Percentiles rank a stretch among this genome's conserved stretches.
These are phyloP conservation scores for Pogonomyrmex californicus DNA, from an alignment of 1,140 invertebrate genomes.

Conservation along the genomic window DNA sequence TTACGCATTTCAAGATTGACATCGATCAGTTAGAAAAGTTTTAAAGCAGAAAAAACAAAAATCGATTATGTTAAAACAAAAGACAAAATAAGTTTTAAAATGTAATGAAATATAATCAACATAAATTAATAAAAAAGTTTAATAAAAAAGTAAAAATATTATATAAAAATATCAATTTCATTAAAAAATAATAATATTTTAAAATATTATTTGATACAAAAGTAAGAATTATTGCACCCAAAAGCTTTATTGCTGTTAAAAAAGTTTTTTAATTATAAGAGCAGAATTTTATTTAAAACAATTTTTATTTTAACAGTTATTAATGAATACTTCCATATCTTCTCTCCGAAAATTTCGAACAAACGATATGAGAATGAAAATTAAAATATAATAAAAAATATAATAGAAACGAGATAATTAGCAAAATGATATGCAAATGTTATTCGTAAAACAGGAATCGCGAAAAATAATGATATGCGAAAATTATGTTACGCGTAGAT, in stretches of 20 bases:
- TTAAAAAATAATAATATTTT: background rate
- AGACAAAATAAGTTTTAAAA: background rate
- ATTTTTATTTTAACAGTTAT: background rate
- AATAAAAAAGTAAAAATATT: background rate
- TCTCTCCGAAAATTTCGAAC: background rate
- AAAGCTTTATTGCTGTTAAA: background rate
- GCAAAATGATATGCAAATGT: background rate
- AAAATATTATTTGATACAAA: slow-evolving; percentile 6
- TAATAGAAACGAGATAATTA: background rate
- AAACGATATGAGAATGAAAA: background rate
- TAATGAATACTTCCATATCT: background rate
- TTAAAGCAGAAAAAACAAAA: background rate
- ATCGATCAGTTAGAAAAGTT: background rate
- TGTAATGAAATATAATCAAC: background rate
- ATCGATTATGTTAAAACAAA: background rate
- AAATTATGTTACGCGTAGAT: background rate
- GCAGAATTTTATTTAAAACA: background rate
- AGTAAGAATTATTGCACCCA: background rate
- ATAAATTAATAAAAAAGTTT: too few species aligned
- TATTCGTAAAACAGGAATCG: background rate
- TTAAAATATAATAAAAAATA: background rate
- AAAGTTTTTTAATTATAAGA: background rate
- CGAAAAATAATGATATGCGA: background rate
- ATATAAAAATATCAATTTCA: background rate
- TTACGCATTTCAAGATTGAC: background rate